Percentiles rank a stretch among this genome's conserved stretches.
Evolutionary conservation across 2,888 invertebrate genomes (phyloP).

Genomic region (Poecilobothrus nobilitatus): DNA sequence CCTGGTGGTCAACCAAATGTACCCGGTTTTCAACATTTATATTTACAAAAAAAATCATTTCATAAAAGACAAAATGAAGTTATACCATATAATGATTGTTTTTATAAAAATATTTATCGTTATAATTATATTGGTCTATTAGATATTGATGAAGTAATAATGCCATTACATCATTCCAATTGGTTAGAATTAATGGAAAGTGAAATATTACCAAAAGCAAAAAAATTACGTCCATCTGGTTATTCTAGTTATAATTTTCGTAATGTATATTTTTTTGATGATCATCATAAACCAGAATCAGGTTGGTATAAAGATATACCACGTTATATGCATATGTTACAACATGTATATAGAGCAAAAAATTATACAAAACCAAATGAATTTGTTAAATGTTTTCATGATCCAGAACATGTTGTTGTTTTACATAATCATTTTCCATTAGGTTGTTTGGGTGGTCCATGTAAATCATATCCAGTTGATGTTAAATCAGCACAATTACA

Average conservation of each 20-base stretch:
- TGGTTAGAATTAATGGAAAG: slow-evolving; percentile 75
- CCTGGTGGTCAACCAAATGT: slow-evolving; percentile 87
- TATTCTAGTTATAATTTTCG: slow-evolving; percentile 70
- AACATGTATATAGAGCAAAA: slow-evolving; percentile 80
- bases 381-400: slow-evolving; percentile 90
- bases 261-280: slow-evolving; percentile 88
- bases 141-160: slow-evolving; percentile 91
- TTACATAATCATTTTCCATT: slow-evolving; percentile 90
- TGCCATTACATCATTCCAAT: slow-evolving; percentile 64
- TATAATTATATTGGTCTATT: slow-evolving; percentile 85
- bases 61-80: slow-evolving; percentile 92
- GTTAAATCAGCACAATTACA: slow-evolving; percentile 79
- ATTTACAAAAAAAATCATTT: slow-evolving; percentile 81
- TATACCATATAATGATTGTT: slow-evolving; percentile 92
- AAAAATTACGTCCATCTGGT: slow-evolving; percentile 52
- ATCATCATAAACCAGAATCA: slow-evolving; percentile 64
- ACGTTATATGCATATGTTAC: slow-evolving; percentile 86
- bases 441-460: slow-evolving; percentile 74
- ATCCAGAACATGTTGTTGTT: slow-evolving; percentile 78
- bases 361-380: slow-evolving; percentile 90
- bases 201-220: slow-evolving; percentile 43
- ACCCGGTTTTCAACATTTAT: slow-evolving; percentile 80
- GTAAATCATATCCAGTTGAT: slow-evolving; percentile 76
- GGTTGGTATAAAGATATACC: slow-evolving; percentile 73
- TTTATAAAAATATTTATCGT: slow-evolving; percentile 83